These are phyloP conservation scores for Plectrocnemia conspersa DNA, from an alignment of 1,140 invertebrate species.

Conservation along the genomic window DNA sequence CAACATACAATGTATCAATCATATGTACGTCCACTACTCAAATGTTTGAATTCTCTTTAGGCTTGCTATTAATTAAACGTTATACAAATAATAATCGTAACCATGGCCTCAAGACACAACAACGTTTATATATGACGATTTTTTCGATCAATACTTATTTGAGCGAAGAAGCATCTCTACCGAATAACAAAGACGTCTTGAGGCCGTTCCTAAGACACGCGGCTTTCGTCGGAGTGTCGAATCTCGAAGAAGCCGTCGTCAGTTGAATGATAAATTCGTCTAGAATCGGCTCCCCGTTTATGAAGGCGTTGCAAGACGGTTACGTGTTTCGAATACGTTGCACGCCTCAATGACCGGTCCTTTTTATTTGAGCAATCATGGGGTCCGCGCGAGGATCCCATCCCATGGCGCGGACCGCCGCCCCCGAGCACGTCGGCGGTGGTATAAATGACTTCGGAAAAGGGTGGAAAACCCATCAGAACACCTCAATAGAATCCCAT, in stretches of 20 bases:
- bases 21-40: too few relatives aligned
- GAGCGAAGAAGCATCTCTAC: too few relatives aligned
- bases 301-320: constrained; percentile 22
- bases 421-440: neutral
- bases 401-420: neutral
- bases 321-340: constrained; percentile 28
- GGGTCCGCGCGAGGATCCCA: neutral
- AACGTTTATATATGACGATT: too few relatives aligned
- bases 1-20: too few relatives aligned
- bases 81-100: too few relatives aligned
- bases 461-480: constrained; percentile 32
- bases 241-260: neutral
- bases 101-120: too few relatives aligned
- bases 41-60: too few relatives aligned
- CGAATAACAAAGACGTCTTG: too few relatives aligned
- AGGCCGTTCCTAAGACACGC: constrained; percentile 1
- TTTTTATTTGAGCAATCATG: constrained; percentile 25
- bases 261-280: constrained; percentile 15
- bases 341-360: constrained; percentile 21
- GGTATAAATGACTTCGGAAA: constrained; percentile 29
- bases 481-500: constrained; percentile 33
- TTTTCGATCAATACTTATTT: too few relatives aligned
- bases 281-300: neutral
- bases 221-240: neutral
- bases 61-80: too few relatives aligned